phyloP scores from a whole-genome alignment of 2,888 invertebrate genomes.

The Chesias legatella region DNA sequence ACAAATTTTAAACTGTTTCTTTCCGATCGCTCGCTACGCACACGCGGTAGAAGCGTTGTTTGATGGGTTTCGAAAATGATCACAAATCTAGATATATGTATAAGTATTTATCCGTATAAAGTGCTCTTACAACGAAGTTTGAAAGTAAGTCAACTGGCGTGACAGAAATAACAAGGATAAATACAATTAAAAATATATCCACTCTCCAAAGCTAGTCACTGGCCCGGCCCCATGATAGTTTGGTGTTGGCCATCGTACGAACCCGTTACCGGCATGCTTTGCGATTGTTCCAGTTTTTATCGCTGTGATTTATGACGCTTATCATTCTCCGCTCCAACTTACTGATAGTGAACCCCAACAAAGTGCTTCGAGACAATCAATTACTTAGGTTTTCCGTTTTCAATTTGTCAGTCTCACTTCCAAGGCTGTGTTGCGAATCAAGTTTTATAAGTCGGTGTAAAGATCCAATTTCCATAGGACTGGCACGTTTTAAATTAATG shows the following conservation, averaged over 20 bases:
- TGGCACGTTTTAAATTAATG: conserved; percentile 23
- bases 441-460: conserved; percentile 24
- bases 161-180: conserved; percentile 16
- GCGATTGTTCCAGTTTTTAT: conserved; percentile 53
- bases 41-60: too few species aligned
- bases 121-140: too few species aligned
- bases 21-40: too few species aligned
- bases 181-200: conserved; percentile 21
- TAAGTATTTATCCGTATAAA: too few species aligned
- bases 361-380: conserved; percentile 60
- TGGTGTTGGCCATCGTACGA: conserved; percentile 21
- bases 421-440: conserved; percentile 34
- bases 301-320: conserved; percentile 64
- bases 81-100: too few species aligned
- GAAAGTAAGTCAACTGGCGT: conserved; percentile 5
- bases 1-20: too few species aligned
- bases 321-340: conserved; percentile 48
- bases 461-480: conserved; percentile 23
- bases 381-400: conserved; percentile 53
- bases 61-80: too few species aligned
- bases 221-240: conserved; percentile 22
- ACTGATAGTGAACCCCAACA: conserved; percentile 53
- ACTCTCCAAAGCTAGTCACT: conserved; percentile 23
- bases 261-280: conserved; percentile 28
- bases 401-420: conserved; percentile 53